A percentile compares a stretch with the other conserved stretches of the same genome.
These are phyloP conservation scores for Desmodus rotundus DNA, from an alignment of 2,113 vertebrate genomes.

Conservation along the genomic window DNA sequence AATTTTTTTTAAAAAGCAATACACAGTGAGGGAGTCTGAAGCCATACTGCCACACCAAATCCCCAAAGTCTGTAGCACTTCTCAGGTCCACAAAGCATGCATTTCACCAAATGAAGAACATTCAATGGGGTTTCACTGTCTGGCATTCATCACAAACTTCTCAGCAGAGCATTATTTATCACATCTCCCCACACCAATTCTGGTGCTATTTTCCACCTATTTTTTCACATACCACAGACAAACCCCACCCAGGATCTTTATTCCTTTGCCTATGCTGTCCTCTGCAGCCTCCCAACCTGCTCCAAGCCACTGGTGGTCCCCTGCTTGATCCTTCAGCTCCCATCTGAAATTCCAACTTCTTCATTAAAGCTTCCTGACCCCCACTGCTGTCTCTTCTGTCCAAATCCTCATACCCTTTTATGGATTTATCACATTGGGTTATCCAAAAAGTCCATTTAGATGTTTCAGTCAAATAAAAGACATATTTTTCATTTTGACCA, in stretches of 20 bases:
- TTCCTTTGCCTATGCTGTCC: neutral
- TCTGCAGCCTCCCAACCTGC: neutral
- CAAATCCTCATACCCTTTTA: neutral
- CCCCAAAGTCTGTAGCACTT: neutral
- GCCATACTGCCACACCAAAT: neutral
- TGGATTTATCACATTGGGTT: neutral
- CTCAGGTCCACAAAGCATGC: neutral
- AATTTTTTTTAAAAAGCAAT: too few species aligned
- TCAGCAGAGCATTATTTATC: neutral
- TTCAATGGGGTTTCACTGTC: neutral
- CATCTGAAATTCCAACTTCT: neutral
- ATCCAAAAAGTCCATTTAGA: too few species aligned
- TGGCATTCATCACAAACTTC: neutral
- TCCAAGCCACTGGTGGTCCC: neutral
- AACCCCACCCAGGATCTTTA: fast-evolving
- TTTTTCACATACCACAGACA: neutral
- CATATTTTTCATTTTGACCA: too few species aligned
- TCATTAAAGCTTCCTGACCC: neutral
- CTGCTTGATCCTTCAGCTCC: neutral
- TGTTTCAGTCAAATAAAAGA: too few species aligned
- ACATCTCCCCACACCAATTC: neutral
- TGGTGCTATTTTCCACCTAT: too few species aligned
- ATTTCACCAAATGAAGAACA: neutral
- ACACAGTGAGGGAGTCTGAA: neutral
- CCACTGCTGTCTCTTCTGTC: neutral